Conservation (phyloP, 2,113 vertebrate species). For the Chaenocephalus aceratus region DNA sequence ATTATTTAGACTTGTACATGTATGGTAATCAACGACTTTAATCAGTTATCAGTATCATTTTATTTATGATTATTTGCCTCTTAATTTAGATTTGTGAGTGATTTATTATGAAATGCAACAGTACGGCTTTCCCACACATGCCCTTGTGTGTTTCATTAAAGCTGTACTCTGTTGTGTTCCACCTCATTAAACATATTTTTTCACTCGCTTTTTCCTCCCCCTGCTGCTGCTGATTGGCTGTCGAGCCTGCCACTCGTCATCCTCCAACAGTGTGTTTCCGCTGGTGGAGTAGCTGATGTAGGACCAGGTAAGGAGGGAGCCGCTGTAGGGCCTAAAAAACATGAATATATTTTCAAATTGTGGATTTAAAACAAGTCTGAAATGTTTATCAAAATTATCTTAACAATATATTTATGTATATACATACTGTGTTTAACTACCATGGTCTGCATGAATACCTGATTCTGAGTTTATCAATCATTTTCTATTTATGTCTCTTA, state of each 20-base stretch:
- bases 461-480: too few species aligned
- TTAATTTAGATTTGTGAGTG: neutral
- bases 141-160: neutral
- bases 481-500: too few species aligned
- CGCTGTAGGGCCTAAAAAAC: neutral
- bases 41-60: too few species aligned
- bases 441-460: too few species aligned
- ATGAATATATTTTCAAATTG: neutral
- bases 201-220: neutral
- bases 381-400: neutral
- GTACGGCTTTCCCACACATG: neutral
- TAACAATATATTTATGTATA: neutral
- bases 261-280: constrained; percentile 24
- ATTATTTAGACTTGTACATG: neutral
- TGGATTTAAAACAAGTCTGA: neutral
- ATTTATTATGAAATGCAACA: neutral
- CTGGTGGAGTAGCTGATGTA: constrained; percentile 29
- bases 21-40: neutral
- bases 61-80: neutral
- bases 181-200: neutral
- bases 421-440: too few species aligned
- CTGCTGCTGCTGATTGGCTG: neutral
- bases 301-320: constrained; percentile 54
- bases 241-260: neutral
- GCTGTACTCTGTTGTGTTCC: neutral